phyloP scores from a whole-genome alignment of 2,888 invertebrate species.

The Bedellia somnulentella region DNA sequence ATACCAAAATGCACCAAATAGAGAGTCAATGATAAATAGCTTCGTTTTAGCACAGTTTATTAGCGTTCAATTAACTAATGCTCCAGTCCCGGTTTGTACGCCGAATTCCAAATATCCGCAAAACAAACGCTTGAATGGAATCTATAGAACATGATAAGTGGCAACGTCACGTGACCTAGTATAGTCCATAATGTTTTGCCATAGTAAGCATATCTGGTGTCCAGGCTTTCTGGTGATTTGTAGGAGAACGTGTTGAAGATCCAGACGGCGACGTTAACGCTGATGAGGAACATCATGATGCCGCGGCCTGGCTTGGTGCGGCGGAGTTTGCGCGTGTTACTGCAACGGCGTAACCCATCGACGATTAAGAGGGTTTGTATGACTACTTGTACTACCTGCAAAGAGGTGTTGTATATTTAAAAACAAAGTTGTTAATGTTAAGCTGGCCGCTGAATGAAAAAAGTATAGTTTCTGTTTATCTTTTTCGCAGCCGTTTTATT shows the following conservation, averaged over 20 bases:
- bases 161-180: constrained; percentile 71
- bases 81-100: constrained; percentile 64
- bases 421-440: no score
- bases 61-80: no score
- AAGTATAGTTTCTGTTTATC: no score
- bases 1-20: no score
- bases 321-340: constrained; percentile 64
- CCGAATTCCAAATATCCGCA: constrained; percentile 77
- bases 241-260: constrained; percentile 70
- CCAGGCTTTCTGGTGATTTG: constrained; percentile 49
- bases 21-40: no score
- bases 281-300: constrained; percentile 73
- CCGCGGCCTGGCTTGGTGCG: constrained; percentile 74
- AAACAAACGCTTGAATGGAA: constrained; percentile 80
- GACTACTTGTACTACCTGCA: constrained; percentile 69
- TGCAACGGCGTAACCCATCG: constrained; percentile 74
- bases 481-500: no score
- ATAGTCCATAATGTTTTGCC: constrained; percentile 73
- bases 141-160: constrained; percentile 76
- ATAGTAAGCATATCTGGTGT: constrained; percentile 66
- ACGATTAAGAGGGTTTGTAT: constrained; percentile 75
- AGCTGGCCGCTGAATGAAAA: no score
- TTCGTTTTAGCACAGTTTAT: no score
- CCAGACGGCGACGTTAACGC: constrained; percentile 78
- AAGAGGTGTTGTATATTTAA: constrained; percentile 8